A percentile compares a stretch with the other conserved stretches of the same genome.
phyloP scores from a whole-genome alignment of 1,140 invertebrate genomes.

The Coelopa frigida region DNA sequence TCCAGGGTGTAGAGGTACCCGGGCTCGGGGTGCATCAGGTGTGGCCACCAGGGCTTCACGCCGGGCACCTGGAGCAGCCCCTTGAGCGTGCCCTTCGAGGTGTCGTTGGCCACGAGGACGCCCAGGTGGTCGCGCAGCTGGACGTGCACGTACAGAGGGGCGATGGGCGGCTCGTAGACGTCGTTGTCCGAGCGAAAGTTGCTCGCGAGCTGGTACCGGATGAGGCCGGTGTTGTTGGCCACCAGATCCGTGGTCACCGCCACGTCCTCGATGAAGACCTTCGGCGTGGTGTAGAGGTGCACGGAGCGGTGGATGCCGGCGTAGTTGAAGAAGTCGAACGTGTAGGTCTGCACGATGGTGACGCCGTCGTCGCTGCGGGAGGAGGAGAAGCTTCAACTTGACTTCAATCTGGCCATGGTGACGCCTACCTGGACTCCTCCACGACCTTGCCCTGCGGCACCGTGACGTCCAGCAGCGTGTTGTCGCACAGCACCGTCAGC shows the following conservation, averaged over 20 bases:
- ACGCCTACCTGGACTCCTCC: constrained; percentile 44
- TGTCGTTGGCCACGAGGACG: constrained; percentile 20
- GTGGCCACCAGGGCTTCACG: constrained; percentile 88
- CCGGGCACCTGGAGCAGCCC: constrained; percentile 58
- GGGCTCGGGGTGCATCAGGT: constrained; percentile 68
- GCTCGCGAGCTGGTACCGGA: constrained; percentile 26
- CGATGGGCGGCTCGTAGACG: constrained; percentile 1
- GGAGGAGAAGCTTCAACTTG: not conserved
- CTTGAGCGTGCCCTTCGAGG: constrained; percentile 14
- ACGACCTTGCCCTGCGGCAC: constrained; percentile 71
- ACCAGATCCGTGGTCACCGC: constrained; percentile 61
- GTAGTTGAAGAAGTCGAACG: constrained; percentile 99
- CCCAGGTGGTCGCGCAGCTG: constrained; percentile 18
- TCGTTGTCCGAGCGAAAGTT: constrained; percentile 1
- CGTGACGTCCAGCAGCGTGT: constrained; percentile 71
- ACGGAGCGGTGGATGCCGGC: constrained; percentile 93
- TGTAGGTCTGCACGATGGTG: constrained; percentile 67
- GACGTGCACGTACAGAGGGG: constrained; percentile 14
- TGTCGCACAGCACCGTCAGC: constrained; percentile 90
- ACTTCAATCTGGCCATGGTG: not conserved
- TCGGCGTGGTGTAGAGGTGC: constrained; percentile 77
- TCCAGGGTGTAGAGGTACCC: constrained; percentile 67
- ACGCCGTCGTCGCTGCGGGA: constrained; percentile 53
- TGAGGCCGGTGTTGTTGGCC: constrained; percentile 39
- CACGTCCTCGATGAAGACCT: constrained; percentile 74